Conservation (phyloP, 2,888 invertebrate genomes). For the Helleia helle region DNA sequence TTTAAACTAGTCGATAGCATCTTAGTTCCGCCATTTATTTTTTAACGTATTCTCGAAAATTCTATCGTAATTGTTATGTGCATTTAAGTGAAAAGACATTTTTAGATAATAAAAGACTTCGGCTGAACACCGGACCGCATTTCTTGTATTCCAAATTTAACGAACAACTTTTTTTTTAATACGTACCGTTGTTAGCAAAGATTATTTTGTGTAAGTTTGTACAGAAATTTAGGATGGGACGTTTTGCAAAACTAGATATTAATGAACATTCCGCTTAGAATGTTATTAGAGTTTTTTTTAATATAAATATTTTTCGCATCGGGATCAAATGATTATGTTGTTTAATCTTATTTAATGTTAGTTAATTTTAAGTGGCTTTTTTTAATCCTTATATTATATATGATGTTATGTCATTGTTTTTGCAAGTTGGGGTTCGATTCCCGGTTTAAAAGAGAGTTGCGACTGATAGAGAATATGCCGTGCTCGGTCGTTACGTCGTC, state of each 20-base stretch:
- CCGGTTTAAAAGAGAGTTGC: conserved; percentile 63
- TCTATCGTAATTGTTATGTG: conserved; percentile 55
- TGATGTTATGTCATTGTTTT: conserved; percentile 71
- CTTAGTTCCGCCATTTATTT: conserved; percentile 56
- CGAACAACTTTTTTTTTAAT: conserved; percentile 52
- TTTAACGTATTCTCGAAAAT: conserved; percentile 53
- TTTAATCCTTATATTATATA: conserved; percentile 69
- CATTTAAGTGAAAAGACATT: conserved; percentile 42
- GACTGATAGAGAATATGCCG: conserved; percentile 66
- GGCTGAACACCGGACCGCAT: conserved; percentile 65
- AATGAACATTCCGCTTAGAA: conserved; percentile 72
- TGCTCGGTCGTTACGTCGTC: conserved; percentile 38
- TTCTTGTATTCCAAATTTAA: conserved; percentile 35
- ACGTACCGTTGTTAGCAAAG: conserved; percentile 64
- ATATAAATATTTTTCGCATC: conserved; percentile 62
- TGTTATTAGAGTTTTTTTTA: conserved; percentile 68
- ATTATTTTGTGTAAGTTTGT: conserved; percentile 71
- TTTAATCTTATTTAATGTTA: conserved; percentile 74
- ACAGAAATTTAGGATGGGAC: conserved; percentile 72
- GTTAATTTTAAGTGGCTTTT: conserved; percentile 72
- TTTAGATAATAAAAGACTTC: conserved; percentile 27
- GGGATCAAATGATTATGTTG: conserved; percentile 74
- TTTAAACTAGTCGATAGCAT: conserved; percentile 69
- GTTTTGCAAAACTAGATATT: conserved; percentile 72
- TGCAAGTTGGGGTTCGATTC: conserved; percentile 58